Evolutionary conservation across 2,113 vertebrate genomes (phyloP), one percentile per base, ranked within the genome.

Genomic region (Passerina amoena): DNA sequence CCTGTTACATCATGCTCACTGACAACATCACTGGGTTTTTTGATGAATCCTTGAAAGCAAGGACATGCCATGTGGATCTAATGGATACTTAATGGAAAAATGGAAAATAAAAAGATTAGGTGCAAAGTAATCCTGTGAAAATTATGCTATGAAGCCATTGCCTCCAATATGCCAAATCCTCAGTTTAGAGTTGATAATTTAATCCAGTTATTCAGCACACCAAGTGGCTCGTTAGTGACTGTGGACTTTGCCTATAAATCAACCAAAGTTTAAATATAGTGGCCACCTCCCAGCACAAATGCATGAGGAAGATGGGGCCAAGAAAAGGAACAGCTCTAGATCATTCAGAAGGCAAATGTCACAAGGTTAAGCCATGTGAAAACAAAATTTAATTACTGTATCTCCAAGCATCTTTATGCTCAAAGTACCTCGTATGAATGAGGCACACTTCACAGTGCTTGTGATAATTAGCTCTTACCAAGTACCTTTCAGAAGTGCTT

Each of bases 401-500:
- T 38, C 53, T 85, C 60, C 65, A 31, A 80, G 56, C 47, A 88
- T 71, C 87, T 85, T 90, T 78, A 72, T n/a, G 56, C 38, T 64
- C 90, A 60, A 91, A 44, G 75, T 38, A 59, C 73, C 50, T 86
- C 82, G 13, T 59, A 73, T 24, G 90, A 93, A 86, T 14, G 82
- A 95, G 60, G 66, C 50, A 73, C 78, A 66, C 44, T 80, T 85
- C 44, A 70, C 40, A 51, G 85, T 66, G 59, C 73, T 81, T 85
- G 38, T 70, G 78, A 72, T 81, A 93, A 82, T 91, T 71, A 86
- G 79, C 71, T 94, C 82, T 95, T 83, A 86, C 8, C 70, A 65
- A 59, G 68, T 45, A 83, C 30, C 84, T 92, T 93, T 88, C 61
- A 63, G 63, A 82, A 95, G 45, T 27, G 61, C 86, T 96, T 89